Percentiles rank a stretch among this genome's conserved stretches.
phyloP scores from a whole-genome alignment of 2,888 invertebrate genomes.

The Barypeithes pellucidus region DNA sequence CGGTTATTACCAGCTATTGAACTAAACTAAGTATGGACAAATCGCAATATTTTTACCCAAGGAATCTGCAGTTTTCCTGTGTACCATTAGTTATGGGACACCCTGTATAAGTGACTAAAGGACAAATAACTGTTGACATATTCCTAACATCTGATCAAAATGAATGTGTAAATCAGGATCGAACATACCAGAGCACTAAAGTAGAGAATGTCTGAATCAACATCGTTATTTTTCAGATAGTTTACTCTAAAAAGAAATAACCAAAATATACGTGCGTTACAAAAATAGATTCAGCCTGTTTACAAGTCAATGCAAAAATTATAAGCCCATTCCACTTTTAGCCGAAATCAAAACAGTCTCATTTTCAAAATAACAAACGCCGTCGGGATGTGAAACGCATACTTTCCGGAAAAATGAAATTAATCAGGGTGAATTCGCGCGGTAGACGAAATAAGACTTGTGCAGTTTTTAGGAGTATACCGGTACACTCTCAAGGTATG shows the following conservation, averaged over 20 bases:
- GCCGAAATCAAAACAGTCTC: not conserved
- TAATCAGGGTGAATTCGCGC: conserved; percentile 5
- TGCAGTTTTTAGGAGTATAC: not conserved
- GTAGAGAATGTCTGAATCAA: no score
- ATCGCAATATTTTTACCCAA: no score
- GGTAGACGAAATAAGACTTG: conserved; percentile 6
- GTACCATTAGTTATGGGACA: no score
- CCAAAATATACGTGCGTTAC: not conserved
- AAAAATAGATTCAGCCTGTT: conserved; percentile 1
- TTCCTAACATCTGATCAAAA: no score
- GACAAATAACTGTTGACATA: no score
- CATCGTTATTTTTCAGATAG: not conserved
- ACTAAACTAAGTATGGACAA: no score
- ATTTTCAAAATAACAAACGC: conserved; percentile 1
- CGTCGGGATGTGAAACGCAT: not conserved
- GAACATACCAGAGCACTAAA: no score
- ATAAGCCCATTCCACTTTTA: not conserved
- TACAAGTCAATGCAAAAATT: not conserved
- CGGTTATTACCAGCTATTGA: no score
- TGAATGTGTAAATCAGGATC: no score
- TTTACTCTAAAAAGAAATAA: not conserved
- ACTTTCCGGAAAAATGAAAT: not conserved
- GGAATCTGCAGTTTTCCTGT: no score
- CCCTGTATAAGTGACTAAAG: no score
- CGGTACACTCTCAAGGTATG: conserved; percentile 1